Evolutionary conservation across 1,140 invertebrate species (phyloP).

Genomic region (Nomia melanderi): DNA sequence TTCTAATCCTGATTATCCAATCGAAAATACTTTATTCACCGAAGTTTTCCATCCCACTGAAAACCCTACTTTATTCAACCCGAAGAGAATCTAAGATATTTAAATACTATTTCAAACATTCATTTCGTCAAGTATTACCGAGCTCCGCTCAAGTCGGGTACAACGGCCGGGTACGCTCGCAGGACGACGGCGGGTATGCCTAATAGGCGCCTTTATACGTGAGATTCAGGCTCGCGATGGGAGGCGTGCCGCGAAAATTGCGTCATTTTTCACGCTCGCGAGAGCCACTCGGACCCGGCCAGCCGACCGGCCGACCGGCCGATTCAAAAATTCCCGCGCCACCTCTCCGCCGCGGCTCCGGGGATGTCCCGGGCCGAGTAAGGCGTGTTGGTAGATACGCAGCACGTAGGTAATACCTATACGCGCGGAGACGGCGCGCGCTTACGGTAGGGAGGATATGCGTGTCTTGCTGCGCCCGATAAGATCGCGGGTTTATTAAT

Average conservation of each 20-base stretch:
- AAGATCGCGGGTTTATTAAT: conserved; percentile 69
- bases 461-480: conserved; percentile 63
- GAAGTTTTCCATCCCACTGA: no score
- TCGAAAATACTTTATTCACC: no score
- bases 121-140: no score
- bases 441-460: conserved; percentile 36
- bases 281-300: conserved; percentile 16
- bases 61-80: no score
- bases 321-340: conserved; percentile 62
- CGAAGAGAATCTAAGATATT: no score
- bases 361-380: no score
- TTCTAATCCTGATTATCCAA: no score
- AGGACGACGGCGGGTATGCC: conserved; percentile 46
- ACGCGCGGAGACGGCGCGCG: background rate
- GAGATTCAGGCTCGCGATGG: conserved; percentile 63
- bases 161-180: conserved; percentile 37
- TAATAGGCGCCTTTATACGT: conserved; percentile 64
- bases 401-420: no score
- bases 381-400: no score
- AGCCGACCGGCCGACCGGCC: conserved; percentile 37
- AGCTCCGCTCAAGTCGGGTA: conserved; percentile 40
- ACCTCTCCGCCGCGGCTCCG: no score
- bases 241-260: conserved; percentile 68
- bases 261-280: conserved; percentile 65
- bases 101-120: no score